Conservation (phyloP, 2,888 invertebrate genomes). For the Siphlonurus alternatus region DNA sequence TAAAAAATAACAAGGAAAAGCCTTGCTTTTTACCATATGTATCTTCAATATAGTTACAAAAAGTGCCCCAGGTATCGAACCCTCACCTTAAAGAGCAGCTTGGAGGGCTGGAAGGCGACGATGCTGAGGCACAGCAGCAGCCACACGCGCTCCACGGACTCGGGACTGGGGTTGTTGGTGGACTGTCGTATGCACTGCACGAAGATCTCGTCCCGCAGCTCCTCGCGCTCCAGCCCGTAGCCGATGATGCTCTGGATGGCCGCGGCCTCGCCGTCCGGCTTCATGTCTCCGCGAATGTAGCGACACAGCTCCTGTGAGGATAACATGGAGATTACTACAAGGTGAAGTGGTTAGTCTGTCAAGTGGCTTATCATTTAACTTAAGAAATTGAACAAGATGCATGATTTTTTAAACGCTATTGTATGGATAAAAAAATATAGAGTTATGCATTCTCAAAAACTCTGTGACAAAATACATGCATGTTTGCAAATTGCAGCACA, state of each 20-base stretch:
- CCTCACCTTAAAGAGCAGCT: slow-evolving; percentile 49
- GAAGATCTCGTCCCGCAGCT: slow-evolving; percentile 79
- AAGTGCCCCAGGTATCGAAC: not conserved
- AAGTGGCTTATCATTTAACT: not conserved
- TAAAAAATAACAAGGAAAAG: too few species aligned
- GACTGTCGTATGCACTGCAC: slow-evolving; percentile 77
- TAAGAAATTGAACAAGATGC: not conserved
- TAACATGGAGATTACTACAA: too few species aligned
- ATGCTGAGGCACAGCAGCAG: slow-evolving; percentile 73
- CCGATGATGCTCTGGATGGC: slow-evolving; percentile 72
- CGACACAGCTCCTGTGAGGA: slow-evolving; percentile 63
- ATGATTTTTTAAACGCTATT: not conserved
- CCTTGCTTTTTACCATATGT: too few species aligned
- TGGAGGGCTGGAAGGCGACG: slow-evolving; percentile 82
- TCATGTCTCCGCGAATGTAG: slow-evolving; percentile 77
- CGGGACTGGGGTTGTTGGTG: slow-evolving; percentile 72
- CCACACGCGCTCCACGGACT: slow-evolving; percentile 77
- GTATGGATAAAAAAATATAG: slow-evolving; percentile 6
- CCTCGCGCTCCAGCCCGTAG: slow-evolving; percentile 78
- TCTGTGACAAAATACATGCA: too few species aligned
- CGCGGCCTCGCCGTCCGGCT: slow-evolving; percentile 62
- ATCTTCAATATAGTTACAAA: slow-evolving; percentile 8
- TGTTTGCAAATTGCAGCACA: too few species aligned
- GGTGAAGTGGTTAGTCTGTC: not conserved
- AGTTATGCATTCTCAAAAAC: not conserved